Percentiles rank a stretch among this genome's conserved stretches.
phyloP scores from a whole-genome alignment of 2,113 vertebrate species.

The Nicator chloris region DNA sequence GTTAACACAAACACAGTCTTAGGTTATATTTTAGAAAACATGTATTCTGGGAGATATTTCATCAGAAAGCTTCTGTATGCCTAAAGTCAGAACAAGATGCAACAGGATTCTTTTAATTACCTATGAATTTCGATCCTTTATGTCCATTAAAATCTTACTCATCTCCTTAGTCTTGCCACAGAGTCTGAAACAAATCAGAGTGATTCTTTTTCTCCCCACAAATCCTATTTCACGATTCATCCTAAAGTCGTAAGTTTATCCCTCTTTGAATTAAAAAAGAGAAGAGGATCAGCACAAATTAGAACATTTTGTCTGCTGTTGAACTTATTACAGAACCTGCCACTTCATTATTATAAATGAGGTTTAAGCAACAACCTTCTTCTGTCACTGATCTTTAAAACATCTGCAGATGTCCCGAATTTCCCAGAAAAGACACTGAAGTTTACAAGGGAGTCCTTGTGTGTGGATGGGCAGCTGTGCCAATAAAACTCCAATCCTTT shows the following conservation, averaged over 20 bases:
- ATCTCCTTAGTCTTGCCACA: not conserved
- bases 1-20: not conserved
- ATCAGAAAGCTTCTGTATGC: not conserved
- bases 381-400: not conserved
- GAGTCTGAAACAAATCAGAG: not conserved
- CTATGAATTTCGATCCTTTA: not conserved
- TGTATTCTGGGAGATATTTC: not conserved
- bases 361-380: not conserved
- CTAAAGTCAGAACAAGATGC: not conserved
- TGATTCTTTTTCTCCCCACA: not conserved
- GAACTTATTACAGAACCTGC: not conserved
- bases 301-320: not conserved
- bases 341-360: not conserved
- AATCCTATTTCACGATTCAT: not conserved
- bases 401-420: not conserved
- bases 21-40: not conserved
- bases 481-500: not conserved
- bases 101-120: not conserved
- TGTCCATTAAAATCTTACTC: not conserved
- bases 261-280: not conserved
- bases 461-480: not conserved
- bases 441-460: constrained; percentile 3
- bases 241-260: not conserved
- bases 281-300: not conserved
- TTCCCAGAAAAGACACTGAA: constrained; percentile 1